phyloP scores from a whole-genome alignment of 2,113 vertebrate genomes.

The Apeltes quadracus region DNA sequence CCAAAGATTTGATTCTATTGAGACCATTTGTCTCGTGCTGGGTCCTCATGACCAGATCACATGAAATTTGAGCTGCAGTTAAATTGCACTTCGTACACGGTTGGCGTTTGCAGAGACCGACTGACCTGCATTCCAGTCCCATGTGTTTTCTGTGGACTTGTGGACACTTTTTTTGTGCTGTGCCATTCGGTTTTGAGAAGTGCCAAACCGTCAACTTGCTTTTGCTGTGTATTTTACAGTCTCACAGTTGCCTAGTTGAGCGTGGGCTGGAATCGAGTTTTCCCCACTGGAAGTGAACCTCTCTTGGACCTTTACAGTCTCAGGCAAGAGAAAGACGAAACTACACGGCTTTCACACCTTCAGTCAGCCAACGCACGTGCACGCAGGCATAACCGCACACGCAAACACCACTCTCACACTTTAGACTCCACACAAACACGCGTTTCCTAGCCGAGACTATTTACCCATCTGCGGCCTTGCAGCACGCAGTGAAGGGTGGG shows the following conservation, averaged over 20 bases:
- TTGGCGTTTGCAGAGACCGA: constrained; percentile 27
- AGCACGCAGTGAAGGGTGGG: constrained; percentile 52
- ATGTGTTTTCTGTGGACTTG: constrained; percentile 7
- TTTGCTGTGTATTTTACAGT: neutral
- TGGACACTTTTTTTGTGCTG: neutral
- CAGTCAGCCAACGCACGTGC: neutral
- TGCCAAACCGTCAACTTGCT: neutral
- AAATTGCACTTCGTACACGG: constrained; percentile 10
- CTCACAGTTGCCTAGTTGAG: neutral
- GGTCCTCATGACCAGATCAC: constrained; percentile 42
- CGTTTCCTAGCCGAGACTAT: constrained; percentile 48
- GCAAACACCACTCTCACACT: neutral
- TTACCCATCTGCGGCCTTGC: constrained; percentile 67
- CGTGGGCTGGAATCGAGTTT: constrained; percentile 5
- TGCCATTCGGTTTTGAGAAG: neutral
- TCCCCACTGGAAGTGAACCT: constrained; percentile 10
- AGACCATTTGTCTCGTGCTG: neutral
- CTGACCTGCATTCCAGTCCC: constrained; percentile 12
- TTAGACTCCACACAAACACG: constrained; percentile 31
- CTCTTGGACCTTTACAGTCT: constrained; percentile 5
- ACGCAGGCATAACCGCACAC: neutral
- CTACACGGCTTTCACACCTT: constrained; percentile 36
- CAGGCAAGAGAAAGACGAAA: constrained; percentile 34
- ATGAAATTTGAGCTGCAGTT: constrained; percentile 35
- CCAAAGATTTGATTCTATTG: constrained; percentile 20